These are phyloP conservation scores for Bubalus kerabau DNA, from an alignment of 2,113 vertebrate genomes.

Conservation along the genomic window DNA sequence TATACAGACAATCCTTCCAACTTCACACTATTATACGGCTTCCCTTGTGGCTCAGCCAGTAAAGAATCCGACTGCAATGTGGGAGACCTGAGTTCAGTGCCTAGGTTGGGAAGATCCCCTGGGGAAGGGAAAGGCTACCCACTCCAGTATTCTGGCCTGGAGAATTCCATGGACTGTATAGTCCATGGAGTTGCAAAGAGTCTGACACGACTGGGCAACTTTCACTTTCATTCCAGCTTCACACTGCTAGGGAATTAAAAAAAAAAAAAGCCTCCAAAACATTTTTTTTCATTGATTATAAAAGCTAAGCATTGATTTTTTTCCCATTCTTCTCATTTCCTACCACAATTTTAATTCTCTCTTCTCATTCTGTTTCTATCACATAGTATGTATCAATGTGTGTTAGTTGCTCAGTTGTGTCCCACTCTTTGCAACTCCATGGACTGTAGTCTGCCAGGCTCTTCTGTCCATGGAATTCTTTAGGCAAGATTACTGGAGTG, in stretches of 20 bases:
- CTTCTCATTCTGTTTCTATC: neutral
- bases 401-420: neutral
- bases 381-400: neutral
- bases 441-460: neutral
- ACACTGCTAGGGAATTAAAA: neutral
- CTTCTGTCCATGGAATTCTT: neutral
- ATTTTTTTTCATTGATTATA: neutral
- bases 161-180: neutral
- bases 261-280: neutral
- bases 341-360: neutral
- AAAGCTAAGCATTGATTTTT: neutral
- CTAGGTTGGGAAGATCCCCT: neutral
- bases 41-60: neutral
- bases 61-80: neutral
- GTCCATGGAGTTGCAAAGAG: neutral
- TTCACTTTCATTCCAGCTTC: neutral
- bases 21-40: neutral
- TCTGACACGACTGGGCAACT: neutral
- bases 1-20: neutral
- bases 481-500: neutral
- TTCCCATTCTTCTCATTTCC: neutral
- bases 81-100: neutral
- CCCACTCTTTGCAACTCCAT: neutral
- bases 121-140: neutral
- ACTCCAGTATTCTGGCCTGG: neutral